Base-by-base conservation (phyloP, 2,797 vertebrate species). In the Coregonus suidteri region DNA sequence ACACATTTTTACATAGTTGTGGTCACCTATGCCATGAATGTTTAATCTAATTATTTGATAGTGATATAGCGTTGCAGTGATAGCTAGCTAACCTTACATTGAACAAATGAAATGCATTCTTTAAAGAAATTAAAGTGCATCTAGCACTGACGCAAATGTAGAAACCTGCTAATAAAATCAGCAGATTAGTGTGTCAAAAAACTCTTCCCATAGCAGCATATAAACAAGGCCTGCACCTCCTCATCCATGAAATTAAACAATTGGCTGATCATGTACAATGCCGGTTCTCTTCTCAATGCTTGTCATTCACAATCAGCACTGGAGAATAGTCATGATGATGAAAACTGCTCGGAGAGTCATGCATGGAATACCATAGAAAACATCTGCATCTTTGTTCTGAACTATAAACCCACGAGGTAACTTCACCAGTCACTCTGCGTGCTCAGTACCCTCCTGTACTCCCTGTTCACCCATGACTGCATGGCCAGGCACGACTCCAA, bases 201-300 rank as follows among this genome's bases (percentile, higher is more conserved):
- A 64, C 70, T 53, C 20, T 75, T 73, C 69, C 41, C 52, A 71
- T 37, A 34, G 74, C 62, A 70, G 3, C 75, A 11, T 74, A 81
- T 66, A 72, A 70, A 85, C 76, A 83, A 85, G 66, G 75, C 51
- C 77, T 80, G 73, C 20, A 41, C 76, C 74, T 81, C 75, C 2
- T 76, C 69, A 79, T 81, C 79, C 84, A 84, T 80, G 83, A 85
- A 83, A 92, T 90, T 82, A 91, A 77, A 76, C 84, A 90, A 80
- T 79, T 82, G 83, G 89, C 82, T 83, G 82, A 84, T 85, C 86
- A 69, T 34, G 77, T 73, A 90, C 86, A 91, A 88, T 77, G 81
- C 76, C 73, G 35, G 59, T 78, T 85, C 83, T 84, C 81, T 75
- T 68, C 75, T 79, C 76, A 76, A 11, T 41, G 73, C 53, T 76